Base-by-base conservation (phyloP, 2,113 vertebrate species). In the Ondatra zibethicus region DNA sequence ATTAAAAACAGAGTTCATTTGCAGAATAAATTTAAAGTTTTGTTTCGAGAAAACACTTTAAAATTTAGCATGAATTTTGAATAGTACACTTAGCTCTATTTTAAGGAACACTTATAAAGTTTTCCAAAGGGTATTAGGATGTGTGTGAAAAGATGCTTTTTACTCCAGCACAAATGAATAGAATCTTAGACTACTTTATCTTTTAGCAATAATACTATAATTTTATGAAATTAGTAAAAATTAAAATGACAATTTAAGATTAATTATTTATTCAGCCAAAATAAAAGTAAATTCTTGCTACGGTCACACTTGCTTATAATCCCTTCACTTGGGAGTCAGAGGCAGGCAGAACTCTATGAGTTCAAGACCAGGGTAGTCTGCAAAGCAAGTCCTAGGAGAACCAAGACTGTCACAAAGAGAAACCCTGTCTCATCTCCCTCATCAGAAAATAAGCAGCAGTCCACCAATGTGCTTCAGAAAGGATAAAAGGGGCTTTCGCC, bases 51-150 rank as follows among this genome's bases (percentile, higher is more conserved):
- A 4, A 50, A 36, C 95, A 19, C 58, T 92, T 70, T 68, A 58
- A 93, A 96, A 88, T n/a, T 89, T 76, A 93, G 29, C 88, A 89
- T 87, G 65, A 91, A 70, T n/a, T 85, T 94, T 96, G 78, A 95
- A 73, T 76, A 76, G 1, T 23, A 21, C 36, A 78, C 1, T 7
- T 52, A 73, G 19, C 47, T 94, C 7, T 72, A 78, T 85, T 92
- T 93, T 5, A 50, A 88, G 68, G n/a, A 55, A 1, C 5, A 3
- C 11, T 3, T 78, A 88, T 63, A 68, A 9, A 65, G 47, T 63
- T 68, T 39, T 89, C 80, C 31, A 73, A 45, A 93, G 42, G 1
- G 12, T 50, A 84, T 88, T 52, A 7, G 45, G 36, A 21, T 36
- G 0, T n/a, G 61, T 7, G 89, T 66, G 78, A 78, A 92, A 89